Conservation (phyloP, 2,797 vertebrate genomes). For the Leptodactylus fallax region DNA sequence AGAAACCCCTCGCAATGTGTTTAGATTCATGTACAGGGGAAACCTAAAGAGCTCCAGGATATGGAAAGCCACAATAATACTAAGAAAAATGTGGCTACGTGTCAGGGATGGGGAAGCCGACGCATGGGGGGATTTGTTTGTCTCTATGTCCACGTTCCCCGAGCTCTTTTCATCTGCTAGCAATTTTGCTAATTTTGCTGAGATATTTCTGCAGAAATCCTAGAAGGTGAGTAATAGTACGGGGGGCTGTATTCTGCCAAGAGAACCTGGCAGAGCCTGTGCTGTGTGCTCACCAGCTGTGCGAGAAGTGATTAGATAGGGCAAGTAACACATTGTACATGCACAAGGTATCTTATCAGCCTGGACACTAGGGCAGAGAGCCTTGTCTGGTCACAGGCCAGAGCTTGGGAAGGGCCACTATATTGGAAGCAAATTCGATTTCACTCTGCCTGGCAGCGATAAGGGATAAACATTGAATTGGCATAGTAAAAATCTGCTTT, state of each 20-base stretch:
- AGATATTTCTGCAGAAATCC: slow-evolving; percentile 41
- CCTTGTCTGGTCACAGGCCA: background rate
- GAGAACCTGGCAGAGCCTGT: background rate
- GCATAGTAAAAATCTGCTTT: background rate
- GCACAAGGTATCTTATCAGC: background rate
- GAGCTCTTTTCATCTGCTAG: slow-evolving; percentile 41
- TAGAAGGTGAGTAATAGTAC: slow-evolving; percentile 55
- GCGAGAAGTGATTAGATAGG: background rate
- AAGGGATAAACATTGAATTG: background rate
- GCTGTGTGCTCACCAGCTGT: slow-evolving; percentile 29
- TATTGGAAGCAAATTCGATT: background rate
- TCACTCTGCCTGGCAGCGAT: background rate
- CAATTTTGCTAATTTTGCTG: slow-evolving; percentile 14
- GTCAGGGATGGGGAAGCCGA: background rate
- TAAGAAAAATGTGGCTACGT: background rate
- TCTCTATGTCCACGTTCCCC: background rate
- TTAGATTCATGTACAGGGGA: background rate
- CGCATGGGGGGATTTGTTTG: background rate
- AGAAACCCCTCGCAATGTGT: no score
- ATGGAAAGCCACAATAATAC: background rate
- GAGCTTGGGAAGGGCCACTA: background rate
- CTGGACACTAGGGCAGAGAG: no score
- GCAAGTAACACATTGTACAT: slow-evolving; percentile 8
- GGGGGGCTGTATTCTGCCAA: background rate
- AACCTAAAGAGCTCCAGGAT: background rate